These are phyloP conservation scores for Hymenopus coronatus DNA, from an alignment of 2,888 invertebrate genomes.

Conservation along the genomic window DNA sequence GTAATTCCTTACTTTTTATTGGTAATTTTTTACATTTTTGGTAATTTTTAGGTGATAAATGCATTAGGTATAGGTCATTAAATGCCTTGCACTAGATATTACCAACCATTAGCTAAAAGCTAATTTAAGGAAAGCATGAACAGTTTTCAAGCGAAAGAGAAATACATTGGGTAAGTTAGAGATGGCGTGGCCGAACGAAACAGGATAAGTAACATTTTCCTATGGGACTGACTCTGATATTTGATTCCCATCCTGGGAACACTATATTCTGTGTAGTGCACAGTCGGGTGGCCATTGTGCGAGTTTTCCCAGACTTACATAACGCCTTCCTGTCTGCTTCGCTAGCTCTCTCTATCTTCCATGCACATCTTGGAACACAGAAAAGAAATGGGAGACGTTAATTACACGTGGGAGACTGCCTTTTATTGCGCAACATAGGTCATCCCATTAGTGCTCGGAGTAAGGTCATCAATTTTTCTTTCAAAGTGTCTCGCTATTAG, in stretches of 20 bases:
- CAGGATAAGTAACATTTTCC: neutral
- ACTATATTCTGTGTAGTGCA: neutral
- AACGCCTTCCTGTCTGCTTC: neutral
- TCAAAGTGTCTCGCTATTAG: neutral
- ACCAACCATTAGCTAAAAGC: no score
- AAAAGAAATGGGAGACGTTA: neutral
- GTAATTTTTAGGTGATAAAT: no score
- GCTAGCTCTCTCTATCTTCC: neutral
- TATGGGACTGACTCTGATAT: neutral
- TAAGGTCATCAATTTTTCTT: no score
- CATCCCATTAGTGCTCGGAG: neutral
- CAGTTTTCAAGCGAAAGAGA: no score
- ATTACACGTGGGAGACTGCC: neutral
- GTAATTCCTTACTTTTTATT: no score
- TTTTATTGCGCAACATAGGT: neutral
- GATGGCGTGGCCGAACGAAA: no score
- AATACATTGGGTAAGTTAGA: no score
- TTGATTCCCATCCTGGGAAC: neutral
- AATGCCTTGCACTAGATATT: no score
- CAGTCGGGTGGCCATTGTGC: neutral
- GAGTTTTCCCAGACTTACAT: neutral
- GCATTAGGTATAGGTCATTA: no score
- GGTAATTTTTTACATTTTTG: no score
- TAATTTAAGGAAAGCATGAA: no score
- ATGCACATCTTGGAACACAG: neutral